Evolutionary conservation across 2,113 vertebrate genomes (phyloP), one percentile per base, ranked within the genome.

Genomic region (Bambusicola thoracicus): DNA sequence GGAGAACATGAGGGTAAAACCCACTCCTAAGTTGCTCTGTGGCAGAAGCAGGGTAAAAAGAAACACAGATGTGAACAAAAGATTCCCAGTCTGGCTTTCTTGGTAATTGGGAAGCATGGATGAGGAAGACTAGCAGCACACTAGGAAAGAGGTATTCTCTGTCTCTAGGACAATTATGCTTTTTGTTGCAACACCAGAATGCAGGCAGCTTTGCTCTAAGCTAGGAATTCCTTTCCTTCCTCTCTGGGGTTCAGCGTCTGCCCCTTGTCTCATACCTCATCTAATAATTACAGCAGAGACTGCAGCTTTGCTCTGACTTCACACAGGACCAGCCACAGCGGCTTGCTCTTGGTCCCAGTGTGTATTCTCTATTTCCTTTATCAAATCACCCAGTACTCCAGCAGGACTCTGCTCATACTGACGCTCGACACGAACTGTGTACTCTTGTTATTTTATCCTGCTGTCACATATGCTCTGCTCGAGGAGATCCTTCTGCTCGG

Each of bases 361-460:
- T 15, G 25, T 49, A 4, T 81, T 87, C 62, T 84, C 49, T 3
- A 1, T 87, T 85, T 83, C 53, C 40, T 66, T n/a, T 74, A 13
- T 48, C 81, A 53, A 73, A 66, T 19, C 1, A 0, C 20, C 3
- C 0, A 2, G 38, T 61, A 29, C 53, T 29, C 16, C 63, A 85
- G 77, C 24, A 84, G 73, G 66, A 34, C 65, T 22, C 32, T n/a
- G 4, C 68, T 74, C 0, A 0, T 61, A 49, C 36, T 36, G 41
- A 16, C 0, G 1, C 49, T 69, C 25, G 51, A 32, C n/a, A 34
- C 12, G 41, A 56, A 10, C 24, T 24, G 6, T 3, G 0, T 29
- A 14, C 38, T 84, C 41, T 87, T 0, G 0, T 32, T 91, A 24
- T 48, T 43, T 77, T 89, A 21, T 34, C 25, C 24, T 9, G 1